Evolutionary conservation across 2,113 vertebrate genomes (phyloP), one percentile per base, ranked within the genome.

Genomic region (Planiliza haematocheilus): DNA sequence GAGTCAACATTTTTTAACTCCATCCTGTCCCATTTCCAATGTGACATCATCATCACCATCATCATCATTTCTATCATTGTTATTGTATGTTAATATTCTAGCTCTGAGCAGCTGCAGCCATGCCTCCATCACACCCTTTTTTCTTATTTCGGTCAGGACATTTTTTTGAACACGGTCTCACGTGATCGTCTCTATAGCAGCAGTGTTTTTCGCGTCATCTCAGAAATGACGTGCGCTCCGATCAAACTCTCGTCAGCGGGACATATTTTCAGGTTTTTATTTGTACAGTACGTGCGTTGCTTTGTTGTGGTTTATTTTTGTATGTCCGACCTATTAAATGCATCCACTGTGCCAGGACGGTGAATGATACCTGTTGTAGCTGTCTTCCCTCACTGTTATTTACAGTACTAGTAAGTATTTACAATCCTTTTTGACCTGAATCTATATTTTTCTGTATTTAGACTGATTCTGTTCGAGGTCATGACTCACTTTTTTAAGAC

Each of bases 221-320:
- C 90, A 78, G 83, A 94, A 92, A 67, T 1, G 34, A 58, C 18
- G 95, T 88, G 93, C 91, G 87, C 93, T 94, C 95, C 91, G 94
- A 94, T 95, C 93, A 93, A 95, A 94, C 91, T 95, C 96, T 94
- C 24, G 95, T 96, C 95, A 89, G 94, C 94, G 93, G 94, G 95
- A 95, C 93, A 94, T 77, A 42, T 95, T 95, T 96, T 96, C 95
- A 96, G 95, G 94, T 81, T 89, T 97, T 96, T 96, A 86, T 96
- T 99, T 97, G 94, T 96, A 94, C 93, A 93, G 87, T 91, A 91
- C 86, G 89, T 94, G 93, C 93, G 86, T 94, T 91, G 90, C 93
- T 94, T 93, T 95, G 90, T 96, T 87, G 92, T 91, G 79, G 89
- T n/a, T 93, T 92, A 92, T 94, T 91, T 92, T 93, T 82, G 5